Percentiles rank a stretch among this genome's conserved stretches.
These are phyloP conservation scores for Drosophila mayaguana DNA, from an alignment of 2,888 invertebrate species.

Conservation along the genomic window DNA sequence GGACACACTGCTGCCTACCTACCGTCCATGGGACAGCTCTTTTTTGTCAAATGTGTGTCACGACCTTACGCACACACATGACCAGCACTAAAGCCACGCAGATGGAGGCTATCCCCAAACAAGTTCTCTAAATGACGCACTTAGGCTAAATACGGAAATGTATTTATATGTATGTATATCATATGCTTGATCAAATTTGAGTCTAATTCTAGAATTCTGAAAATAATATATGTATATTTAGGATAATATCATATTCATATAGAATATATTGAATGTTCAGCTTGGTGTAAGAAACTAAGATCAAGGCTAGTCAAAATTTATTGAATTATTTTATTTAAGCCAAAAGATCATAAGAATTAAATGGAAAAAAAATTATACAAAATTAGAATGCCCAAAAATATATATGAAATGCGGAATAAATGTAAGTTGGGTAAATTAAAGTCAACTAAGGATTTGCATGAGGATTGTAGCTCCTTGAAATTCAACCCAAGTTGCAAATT, in stretches of 20 bases:
- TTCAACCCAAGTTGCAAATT: background rate
- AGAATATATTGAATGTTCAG: background rate
- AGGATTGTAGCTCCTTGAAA: background rate
- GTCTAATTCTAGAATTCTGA: background rate
- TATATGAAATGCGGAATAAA: background rate
- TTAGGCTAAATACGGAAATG: constrained; percentile 14
- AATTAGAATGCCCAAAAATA: too few relatives aligned
- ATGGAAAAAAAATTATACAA: too few relatives aligned
- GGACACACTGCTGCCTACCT: constrained; percentile 12
- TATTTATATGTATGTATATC: constrained; percentile 2
- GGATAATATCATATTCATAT: background rate
- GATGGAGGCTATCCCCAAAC: constrained; percentile 9
- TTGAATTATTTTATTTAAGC: too few relatives aligned
- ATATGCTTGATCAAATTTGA: background rate
- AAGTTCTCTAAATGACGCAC: constrained; percentile 37
- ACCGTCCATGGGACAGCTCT: constrained; percentile 22
- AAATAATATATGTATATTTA: background rate
- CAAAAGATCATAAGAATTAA: too few relatives aligned
- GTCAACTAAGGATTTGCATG: background rate
- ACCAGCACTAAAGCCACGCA: constrained; percentile 27
- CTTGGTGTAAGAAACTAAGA: background rate
- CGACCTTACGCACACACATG: constrained; percentile 64
- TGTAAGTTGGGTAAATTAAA: background rate
- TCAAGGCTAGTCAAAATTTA: background rate
- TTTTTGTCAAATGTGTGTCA: constrained; percentile 66